Conservation (phyloP, 2,888 invertebrate genomes). For the Villa cingulata region DNA sequence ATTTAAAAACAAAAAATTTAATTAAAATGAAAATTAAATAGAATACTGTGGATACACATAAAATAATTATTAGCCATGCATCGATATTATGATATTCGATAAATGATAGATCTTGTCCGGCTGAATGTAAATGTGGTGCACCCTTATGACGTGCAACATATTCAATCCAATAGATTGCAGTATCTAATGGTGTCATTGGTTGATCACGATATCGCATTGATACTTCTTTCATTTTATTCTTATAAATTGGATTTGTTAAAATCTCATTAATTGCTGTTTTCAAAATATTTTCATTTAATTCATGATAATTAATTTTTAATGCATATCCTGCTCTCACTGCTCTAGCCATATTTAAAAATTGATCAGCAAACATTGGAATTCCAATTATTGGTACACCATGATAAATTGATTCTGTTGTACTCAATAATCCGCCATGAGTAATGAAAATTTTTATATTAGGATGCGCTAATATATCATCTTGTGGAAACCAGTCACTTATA, state of each 20-base stretch:
- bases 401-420: slow-evolving; percentile 46
- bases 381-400: slow-evolving; percentile 45
- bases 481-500: slow-evolving; percentile 52
- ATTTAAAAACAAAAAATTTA: too few relatives aligned
- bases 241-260: slow-evolving; percentile 18
- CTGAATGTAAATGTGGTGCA: slow-evolving; percentile 38
- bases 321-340: slow-evolving; percentile 35
- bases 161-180: slow-evolving; percentile 40
- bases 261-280: slow-evolving; percentile 17
- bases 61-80: slow-evolving; percentile 18
- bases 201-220: slow-evolving; percentile 27
- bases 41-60: too few relatives aligned
- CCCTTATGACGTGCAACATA: slow-evolving; percentile 42
- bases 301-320: slow-evolving; percentile 25
- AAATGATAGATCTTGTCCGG: slow-evolving; percentile 28
- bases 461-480: slow-evolving; percentile 50
- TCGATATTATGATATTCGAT: slow-evolving; percentile 24
- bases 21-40: too few relatives aligned
- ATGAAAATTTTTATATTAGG: slow-evolving; percentile 46
- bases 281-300: slow-evolving; percentile 27
- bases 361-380: slow-evolving; percentile 40
- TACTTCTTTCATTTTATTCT: slow-evolving; percentile 14
- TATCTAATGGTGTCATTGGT: slow-evolving; percentile 23
- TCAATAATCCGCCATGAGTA: slow-evolving; percentile 52
- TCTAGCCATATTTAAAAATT: slow-evolving; percentile 37